Evolutionary conservation across 2,888 invertebrate species (phyloP).

Genomic region (Watsonalla cultraria): DNA sequence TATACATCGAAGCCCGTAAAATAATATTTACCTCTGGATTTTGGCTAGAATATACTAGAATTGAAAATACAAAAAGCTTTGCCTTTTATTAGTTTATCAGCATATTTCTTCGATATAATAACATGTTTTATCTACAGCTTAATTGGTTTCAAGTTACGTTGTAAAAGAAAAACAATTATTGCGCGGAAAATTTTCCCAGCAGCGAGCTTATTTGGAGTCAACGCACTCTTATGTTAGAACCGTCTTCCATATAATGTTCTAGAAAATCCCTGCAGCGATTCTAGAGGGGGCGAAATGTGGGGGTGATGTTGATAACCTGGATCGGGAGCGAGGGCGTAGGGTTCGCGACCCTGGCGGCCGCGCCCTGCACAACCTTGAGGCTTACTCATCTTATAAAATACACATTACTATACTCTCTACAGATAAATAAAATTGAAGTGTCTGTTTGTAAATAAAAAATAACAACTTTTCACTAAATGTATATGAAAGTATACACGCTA

Average conservation of each 20-base stretch:
- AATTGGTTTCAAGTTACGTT: background rate
- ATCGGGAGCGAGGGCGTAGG: constrained; percentile 71
- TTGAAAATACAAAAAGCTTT: too few relatives aligned
- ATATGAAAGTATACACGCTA: too few relatives aligned
- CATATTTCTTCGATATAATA: background rate
- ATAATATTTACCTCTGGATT: too few relatives aligned
- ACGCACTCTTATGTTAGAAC: constrained; percentile 60
- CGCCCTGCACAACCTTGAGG: constrained; percentile 50
- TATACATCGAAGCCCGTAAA: too few relatives aligned
- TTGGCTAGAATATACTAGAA: too few relatives aligned
- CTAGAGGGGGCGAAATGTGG: constrained; percentile 36
- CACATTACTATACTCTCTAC: constrained; percentile 10
- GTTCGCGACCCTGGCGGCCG: constrained; percentile 68
- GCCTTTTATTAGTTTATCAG: background rate
- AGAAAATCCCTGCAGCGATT: constrained; percentile 70
- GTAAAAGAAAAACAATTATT: background rate
- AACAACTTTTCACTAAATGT: too few relatives aligned
- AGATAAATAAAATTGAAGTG: too few relatives aligned
- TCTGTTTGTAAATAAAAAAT: too few relatives aligned
- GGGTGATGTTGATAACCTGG: constrained; percentile 71
- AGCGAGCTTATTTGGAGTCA: constrained; percentile 44
- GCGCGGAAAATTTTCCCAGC: background rate
- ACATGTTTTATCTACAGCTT: background rate
- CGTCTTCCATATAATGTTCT: constrained; percentile 64
- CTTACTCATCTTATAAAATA: constrained; percentile 25